Conservation (phyloP, 2,113 vertebrate genomes). For the Poecilia latipinna region DNA sequence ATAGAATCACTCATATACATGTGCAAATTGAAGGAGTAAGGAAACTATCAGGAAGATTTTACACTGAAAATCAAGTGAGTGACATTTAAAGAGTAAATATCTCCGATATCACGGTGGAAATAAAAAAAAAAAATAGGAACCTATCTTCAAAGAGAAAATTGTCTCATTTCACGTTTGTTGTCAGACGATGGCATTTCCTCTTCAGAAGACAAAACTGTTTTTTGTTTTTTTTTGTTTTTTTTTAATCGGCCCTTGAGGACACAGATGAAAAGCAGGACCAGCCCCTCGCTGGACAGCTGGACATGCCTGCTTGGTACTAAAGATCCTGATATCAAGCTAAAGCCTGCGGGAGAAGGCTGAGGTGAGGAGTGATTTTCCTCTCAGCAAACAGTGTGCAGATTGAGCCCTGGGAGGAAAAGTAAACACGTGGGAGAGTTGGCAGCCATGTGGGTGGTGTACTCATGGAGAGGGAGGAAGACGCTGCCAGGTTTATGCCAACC, state of each 20-base stretch:
- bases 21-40: no score
- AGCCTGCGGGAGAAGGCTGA: slow-evolving; percentile 30
- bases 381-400: slow-evolving; percentile 51
- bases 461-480: slow-evolving; percentile 32
- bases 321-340: slow-evolving; percentile 17
- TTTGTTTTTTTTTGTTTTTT: not conserved
- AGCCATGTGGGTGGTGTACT: slow-evolving; percentile 57
- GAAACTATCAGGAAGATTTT: not conserved
- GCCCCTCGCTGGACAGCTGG: slow-evolving; percentile 15
- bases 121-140: slow-evolving; percentile 51
- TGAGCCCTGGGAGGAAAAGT: slow-evolving; percentile 54
- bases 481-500: slow-evolving; percentile 63
- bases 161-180: slow-evolving; percentile 63
- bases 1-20: no score
- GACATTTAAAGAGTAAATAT: not conserved
- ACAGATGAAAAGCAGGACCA: slow-evolving; percentile 12
- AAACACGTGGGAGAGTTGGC: slow-evolving; percentile 64
- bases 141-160: slow-evolving; percentile 50
- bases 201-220: slow-evolving; percentile 31
- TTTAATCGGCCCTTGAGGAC: slow-evolving; percentile 35
- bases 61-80: slow-evolving; percentile 9
- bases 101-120: slow-evolving; percentile 28
- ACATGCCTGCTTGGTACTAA: not conserved
- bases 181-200: slow-evolving; percentile 69
- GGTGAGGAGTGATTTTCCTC: slow-evolving; percentile 45